Conservation (phyloP, 37 sponge, comb jelly and placozoan species). For the Mnemiopsis leidyi region DNA sequence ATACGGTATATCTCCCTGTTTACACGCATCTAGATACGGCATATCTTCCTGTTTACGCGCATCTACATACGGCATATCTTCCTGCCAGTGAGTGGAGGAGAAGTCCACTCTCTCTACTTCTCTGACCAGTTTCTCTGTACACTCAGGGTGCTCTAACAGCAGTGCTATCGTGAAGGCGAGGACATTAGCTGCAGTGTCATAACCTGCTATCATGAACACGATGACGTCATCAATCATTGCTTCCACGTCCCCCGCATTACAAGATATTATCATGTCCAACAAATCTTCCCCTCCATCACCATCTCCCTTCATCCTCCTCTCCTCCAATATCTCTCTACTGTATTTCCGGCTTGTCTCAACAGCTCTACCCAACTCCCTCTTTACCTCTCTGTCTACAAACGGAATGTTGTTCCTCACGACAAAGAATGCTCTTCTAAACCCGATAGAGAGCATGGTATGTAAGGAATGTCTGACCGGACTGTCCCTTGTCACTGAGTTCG, state of each 20-base stretch:
- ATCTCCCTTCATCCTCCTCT: background rate
- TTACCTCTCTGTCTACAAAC: background rate
- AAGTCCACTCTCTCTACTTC: background rate
- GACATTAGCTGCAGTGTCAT: conserved; percentile 26
- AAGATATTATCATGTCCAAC: background rate
- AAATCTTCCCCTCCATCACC: background rate
- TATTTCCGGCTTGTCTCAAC: background rate
- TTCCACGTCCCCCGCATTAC: background rate
- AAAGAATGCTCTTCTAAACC: background rate
- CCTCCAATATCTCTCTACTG: background rate
- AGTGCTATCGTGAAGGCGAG: background rate
- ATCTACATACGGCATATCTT: background rate
- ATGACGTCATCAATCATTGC: conserved; percentile 14
- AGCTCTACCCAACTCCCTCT: background rate
- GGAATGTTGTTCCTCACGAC: conserved; percentile 11
- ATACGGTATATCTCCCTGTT: too few species aligned
- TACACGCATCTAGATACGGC: background rate
- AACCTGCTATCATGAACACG: conserved; percentile 24
- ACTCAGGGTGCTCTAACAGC: background rate
- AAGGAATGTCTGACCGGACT: background rate
- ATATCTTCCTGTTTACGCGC: too few species aligned
- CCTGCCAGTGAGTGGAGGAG: background rate
- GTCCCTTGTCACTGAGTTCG: background rate
- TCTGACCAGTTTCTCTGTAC: background rate
- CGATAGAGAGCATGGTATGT: background rate